Conservation (phyloP, 2,888 invertebrate genomes). For the Boloria euphrosyne region DNA sequence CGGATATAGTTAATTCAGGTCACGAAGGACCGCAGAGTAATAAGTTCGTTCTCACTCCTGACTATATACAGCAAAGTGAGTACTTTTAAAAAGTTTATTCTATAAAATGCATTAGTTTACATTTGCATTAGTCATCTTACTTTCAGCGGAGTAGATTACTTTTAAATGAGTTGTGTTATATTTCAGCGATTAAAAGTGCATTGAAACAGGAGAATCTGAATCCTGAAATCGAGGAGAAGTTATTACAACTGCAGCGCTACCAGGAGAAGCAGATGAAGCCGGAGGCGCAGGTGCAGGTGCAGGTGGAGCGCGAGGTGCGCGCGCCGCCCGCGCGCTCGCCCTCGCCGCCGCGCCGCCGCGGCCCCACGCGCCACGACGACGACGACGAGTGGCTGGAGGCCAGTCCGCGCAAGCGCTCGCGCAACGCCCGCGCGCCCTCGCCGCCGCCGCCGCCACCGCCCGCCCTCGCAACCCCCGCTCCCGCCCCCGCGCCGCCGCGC, state of each 20-base stretch:
- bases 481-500: conserved; percentile 27
- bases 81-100: conserved; percentile 46
- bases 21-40: conserved; percentile 60
- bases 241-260: conserved; percentile 92
- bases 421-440: conserved; percentile 41
- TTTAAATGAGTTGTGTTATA: not conserved
- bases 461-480: conserved; percentile 60
- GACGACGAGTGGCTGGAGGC: conserved; percentile 74
- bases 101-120: too few relatives aligned
- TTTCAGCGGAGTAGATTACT: not conserved
- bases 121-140: not conserved
- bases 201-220: conserved; percentile 94
- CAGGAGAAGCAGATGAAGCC: conserved; percentile 90
- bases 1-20: conserved; percentile 64
- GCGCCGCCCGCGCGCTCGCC: conserved; percentile 49
- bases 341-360: conserved; percentile 59
- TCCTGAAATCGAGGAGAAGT: conserved; percentile 95
- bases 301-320: conserved; percentile 64
- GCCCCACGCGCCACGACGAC: conserved; percentile 62
- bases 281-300: conserved; percentile 66
- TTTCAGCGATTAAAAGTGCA: conserved; percentile 94
- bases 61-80: conserved; percentile 97
- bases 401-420: conserved; percentile 61
- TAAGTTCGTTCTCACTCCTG: conserved; percentile 93
- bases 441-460: conserved; percentile 47